Conservation (phyloP, 2,797 vertebrate species). For the Melanotaenia trifasciata region DNA sequence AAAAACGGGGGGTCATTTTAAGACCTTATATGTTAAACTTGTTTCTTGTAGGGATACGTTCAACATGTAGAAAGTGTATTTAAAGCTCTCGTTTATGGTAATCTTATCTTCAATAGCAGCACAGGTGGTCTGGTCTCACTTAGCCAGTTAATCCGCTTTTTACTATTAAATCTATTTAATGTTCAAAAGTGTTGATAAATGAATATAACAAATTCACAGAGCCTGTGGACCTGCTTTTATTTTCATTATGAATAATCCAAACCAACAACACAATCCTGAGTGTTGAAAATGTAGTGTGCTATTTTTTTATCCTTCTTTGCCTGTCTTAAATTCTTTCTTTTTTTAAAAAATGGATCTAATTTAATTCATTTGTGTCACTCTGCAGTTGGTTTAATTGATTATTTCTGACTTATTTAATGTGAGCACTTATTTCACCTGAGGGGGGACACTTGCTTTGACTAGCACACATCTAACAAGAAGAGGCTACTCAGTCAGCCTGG, state of each 20-base stretch:
- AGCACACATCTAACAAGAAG: background rate
- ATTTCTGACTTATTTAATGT: background rate
- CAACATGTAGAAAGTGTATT: background rate
- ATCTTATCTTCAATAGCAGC: background rate
- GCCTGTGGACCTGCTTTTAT: background rate
- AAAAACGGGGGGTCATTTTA: background rate
- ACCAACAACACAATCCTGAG: background rate
- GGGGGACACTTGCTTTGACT: background rate
- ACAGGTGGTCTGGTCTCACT: background rate
- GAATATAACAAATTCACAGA: background rate
- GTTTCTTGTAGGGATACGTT: background rate
- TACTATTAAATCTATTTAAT: background rate
- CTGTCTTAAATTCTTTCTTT: background rate
- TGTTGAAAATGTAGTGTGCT: background rate
- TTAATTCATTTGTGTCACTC: background rate
- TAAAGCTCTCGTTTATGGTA: background rate
- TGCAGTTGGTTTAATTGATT: background rate
- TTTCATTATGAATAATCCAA: background rate
- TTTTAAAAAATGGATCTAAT: background rate
- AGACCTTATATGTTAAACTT: background rate
- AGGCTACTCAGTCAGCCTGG: conserved; percentile 8
- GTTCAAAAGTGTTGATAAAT: background rate
- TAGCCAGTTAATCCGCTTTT: background rate
- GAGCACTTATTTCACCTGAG: background rate
- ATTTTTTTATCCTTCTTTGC: background rate